Evolutionary conservation across 2,888 invertebrate genomes (phyloP).

Genomic region (Zaprionus obscuricornis): DNA sequence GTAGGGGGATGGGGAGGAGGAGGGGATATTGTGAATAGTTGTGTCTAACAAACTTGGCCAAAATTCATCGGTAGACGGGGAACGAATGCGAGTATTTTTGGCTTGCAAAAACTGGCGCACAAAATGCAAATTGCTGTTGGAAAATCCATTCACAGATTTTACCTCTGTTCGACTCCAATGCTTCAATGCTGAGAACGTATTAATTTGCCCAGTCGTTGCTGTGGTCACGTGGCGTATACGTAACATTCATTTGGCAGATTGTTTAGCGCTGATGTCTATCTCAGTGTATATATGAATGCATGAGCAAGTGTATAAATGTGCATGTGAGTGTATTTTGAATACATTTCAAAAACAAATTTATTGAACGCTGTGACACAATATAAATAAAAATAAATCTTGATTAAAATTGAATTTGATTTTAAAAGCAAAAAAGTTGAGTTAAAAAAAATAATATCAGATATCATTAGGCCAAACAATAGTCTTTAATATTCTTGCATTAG

Average conservation of each 20-base stretch:
- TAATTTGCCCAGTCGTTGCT: constrained; percentile 11
- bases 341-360: no score
- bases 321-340: no score
- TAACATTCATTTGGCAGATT: constrained; percentile 26
- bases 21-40: constrained; percentile 28
- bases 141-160: constrained; percentile 41
- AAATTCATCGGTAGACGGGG: constrained; percentile 31
- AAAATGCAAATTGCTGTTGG: constrained; percentile 45
- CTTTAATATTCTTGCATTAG: no score
- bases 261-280: neutral
- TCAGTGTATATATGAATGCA: neutral
- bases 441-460: no score
- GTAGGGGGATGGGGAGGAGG: neutral
- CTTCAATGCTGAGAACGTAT: constrained; percentile 19
- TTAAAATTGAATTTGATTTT: no score
- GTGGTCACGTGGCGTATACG: constrained; percentile 35
- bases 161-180: neutral
- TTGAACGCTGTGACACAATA: no score
- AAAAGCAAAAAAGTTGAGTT: no score
- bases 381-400: no score
- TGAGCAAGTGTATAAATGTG: no score
- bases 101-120: constrained; percentile 6
- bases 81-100: constrained; percentile 3
- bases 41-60: constrained; percentile 45
- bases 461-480: no score